Base-by-base conservation (phyloP, 2,888 invertebrate species). In the Notodromas monacha region DNA sequence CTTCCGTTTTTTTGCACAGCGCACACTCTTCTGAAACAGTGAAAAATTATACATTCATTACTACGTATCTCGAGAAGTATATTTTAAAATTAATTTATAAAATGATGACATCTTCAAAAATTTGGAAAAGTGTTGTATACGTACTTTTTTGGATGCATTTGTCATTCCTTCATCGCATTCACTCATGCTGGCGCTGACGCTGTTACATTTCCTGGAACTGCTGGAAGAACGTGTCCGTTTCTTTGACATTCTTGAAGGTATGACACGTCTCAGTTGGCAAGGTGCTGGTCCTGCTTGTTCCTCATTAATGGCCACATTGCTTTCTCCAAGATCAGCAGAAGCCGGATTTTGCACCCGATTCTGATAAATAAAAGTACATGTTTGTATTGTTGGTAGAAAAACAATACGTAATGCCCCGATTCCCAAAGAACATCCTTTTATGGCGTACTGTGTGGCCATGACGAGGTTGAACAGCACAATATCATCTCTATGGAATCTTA, bases 1-100 rank as follows among this genome's bases (percentile, higher is more conserved):
- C 21, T 21, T 21, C 21, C n/a, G 21, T 21, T 21, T 21, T 21
- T 21, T 21, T n/a, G 21, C 21, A 21, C 21, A 21, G 21, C 21
- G 21, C 21, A 21, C 21, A 21, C 21, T 21, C 21, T 21, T 21
- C 21, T 21, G 21, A 21, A 21, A 21, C 21, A 21, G 21, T 21
- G 21, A 21, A 21, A 21, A 21, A 21, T 21, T 21, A 21, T 21
- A 21, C 21, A 21, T 21, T 21, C 21, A 21, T 21, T 21, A 21
- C 21, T 21, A 21, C 21, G 21, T 21, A 21, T 21, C 21, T 21
- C 21, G 21, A 21, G 21, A 21, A 21, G 21, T 21, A 21, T 21
- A 21, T 21, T 21, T 21, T 21, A 21, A 21, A 21, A 21, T 21
- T 21, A 21, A 21, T 21, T 21, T 21, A 8, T 21, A 21, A 21